Base-by-base conservation (phyloP, 2,888 invertebrate genomes). In the Acrobasis suavella region DNA sequence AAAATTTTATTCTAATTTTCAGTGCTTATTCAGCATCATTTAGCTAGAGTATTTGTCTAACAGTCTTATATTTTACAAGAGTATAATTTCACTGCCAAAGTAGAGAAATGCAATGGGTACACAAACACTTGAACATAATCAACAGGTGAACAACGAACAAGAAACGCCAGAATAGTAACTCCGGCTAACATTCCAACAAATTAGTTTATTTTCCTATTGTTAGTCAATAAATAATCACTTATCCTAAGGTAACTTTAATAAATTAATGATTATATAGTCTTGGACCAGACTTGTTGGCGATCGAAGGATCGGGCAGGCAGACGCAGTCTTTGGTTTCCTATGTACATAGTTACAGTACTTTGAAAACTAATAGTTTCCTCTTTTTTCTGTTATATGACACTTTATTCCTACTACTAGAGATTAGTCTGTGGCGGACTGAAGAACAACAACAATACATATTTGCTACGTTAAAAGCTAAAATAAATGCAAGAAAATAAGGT, bases 1-100 rank as follows among this genome's bases (percentile, higher is more conserved):
- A 70, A 72, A 81, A 79, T 83, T 79, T 89, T 86, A 88, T 87
- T 86, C 84, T 77, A 81, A 81, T 73, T 82, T 82, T 81, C 73
- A 80, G 81, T 79, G 80, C 77, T 77, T 76, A 75, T 77, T 77
- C 80, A 81, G 82, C 85, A 85, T 87, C 85, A 86, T 81, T 86
- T 81, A 81, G 80, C 89, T 85, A 90, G 86, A 91, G 88, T 90
- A 91, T 90, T 87, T 78, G 85, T 75, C 89, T 91, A 91, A 90
- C 91, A 91, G 91, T 91, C 91, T 91, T 87, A 87, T 88, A 86
- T 82, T 86, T 89, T 90, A 90, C 82, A 88, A 86, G 89, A 91
- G 89, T 89, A 91, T 87, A 87, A 87, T 78, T 80, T 83, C 83
- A 82, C 83, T 81, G 80, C 78, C 82, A 77, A 81, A 78, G 76